Evolutionary conservation across 2,888 invertebrate species (phyloP).

Genomic region (Eristalinus sepulchralis): DNA sequence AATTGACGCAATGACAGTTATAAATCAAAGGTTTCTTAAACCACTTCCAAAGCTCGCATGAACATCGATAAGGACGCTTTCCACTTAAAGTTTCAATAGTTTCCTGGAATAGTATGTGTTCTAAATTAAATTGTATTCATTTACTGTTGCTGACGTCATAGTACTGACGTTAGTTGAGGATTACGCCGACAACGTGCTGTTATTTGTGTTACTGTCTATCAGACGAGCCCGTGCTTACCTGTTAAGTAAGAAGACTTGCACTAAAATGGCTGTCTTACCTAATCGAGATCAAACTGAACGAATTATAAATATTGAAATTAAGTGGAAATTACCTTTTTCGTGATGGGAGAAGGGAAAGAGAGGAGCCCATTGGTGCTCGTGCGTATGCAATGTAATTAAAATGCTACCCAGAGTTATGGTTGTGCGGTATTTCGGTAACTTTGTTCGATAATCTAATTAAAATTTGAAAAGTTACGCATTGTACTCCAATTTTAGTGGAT

Average conservation of each 20-base stretch:
- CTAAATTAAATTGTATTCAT: not conserved
- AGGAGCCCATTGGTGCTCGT: not conserved
- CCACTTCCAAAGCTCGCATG: not conserved
- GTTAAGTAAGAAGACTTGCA: not conserved
- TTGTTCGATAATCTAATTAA: constrained; percentile 23
- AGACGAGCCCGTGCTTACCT: not conserved
- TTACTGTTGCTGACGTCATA: constrained; percentile 24
- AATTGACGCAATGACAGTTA: constrained; percentile 27
- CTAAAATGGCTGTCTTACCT: not conserved
- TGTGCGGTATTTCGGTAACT: constrained; percentile 16
- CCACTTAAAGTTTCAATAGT: not conserved
- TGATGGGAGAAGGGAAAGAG: constrained; percentile 14
- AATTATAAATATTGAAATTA: constrained; percentile 14
- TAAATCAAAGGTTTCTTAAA: constrained; percentile 25
- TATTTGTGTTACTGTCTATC: constrained; percentile 17
- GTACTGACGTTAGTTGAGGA: constrained; percentile 10
- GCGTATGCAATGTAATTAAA: constrained; percentile 19
- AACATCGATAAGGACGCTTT: constrained; percentile 5
- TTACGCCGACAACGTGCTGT: constrained; percentile 4
- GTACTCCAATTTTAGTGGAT: not conserved
- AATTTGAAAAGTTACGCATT: constrained; percentile 8
- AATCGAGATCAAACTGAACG: constrained; percentile 13
- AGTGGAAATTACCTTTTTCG: constrained; percentile 20
- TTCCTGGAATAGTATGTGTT: not conserved
- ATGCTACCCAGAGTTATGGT: constrained; percentile 24